phyloP scores from a whole-genome alignment of 1,140 invertebrate genomes.

The Trichonephila inaurata region DNA sequence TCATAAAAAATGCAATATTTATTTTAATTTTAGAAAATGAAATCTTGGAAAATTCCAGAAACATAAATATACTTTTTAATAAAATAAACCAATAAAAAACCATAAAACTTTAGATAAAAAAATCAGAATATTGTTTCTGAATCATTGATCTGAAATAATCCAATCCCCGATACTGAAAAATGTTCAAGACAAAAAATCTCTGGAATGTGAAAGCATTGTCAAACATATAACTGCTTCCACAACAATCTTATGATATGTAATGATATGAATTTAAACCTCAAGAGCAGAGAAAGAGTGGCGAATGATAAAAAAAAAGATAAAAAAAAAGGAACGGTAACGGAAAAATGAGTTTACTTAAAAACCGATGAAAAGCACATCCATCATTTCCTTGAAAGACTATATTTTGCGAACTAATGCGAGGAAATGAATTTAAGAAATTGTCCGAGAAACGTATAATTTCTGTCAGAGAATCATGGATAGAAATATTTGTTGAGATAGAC shows the following conservation, averaged over 20 bases:
- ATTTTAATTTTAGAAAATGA: too few species aligned
- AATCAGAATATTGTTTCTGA: not conserved
- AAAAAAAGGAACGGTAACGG: not conserved
- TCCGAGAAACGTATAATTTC: not conserved
- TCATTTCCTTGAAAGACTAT: not conserved
- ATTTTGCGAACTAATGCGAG: not conserved
- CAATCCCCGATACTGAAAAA: not conserved
- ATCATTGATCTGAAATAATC: not conserved
- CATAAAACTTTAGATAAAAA: too few species aligned
- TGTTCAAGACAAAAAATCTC: not conserved
- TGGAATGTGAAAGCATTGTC: not conserved
- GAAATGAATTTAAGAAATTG: not conserved
- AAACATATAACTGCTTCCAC: not conserved
- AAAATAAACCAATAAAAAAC: too few species aligned
- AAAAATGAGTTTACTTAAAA: too few species aligned
- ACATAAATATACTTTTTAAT: too few species aligned
- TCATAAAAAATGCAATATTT: too few species aligned
- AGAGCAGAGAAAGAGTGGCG: not conserved
- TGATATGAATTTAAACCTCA: slow-evolving; percentile 13
- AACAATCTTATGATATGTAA: slow-evolving; percentile 18
- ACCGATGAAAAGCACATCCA: slow-evolving; percentile 22
- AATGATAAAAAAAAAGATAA: not conserved
- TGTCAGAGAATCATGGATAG: not conserved
- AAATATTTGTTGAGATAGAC: not conserved
- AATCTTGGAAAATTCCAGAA: too few species aligned